Evolutionary conservation across 2,113 vertebrate genomes (phyloP).

Genomic region (Salvelinus fontinalis): DNA sequence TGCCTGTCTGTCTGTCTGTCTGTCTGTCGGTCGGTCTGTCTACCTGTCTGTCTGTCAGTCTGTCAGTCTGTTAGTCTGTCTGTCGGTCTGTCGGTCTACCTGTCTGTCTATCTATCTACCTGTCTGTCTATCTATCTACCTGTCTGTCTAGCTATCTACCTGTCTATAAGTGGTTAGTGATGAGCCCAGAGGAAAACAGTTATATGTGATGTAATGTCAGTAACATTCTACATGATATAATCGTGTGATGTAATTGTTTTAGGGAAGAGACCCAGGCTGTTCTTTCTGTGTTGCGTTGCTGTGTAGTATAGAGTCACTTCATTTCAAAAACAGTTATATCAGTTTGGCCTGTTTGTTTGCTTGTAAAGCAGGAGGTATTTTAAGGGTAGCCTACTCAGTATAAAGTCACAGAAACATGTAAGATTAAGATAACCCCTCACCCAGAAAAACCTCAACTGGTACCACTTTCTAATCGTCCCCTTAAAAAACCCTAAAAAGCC

Average conservation of each 20-base stretch:
- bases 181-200: not conserved
- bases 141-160: no score
- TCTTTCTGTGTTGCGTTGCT: not conserved
- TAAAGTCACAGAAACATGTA: no score
- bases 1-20: not conserved
- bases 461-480: no score
- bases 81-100: not conserved
- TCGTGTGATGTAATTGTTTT: constrained; percentile 1
- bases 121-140: not conserved
- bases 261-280: not conserved
- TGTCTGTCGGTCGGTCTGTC: not conserved
- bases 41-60: constrained; percentile 1
- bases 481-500: not conserved
- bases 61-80: not conserved
- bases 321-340: no score
- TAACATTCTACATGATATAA: constrained; percentile 4
- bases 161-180: not conserved
- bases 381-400: no score
- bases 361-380: no score
- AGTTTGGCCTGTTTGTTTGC: no score
- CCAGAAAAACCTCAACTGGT: no score
- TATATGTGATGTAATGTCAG: constrained; percentile 4
- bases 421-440: no score
- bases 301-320: no score
- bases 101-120: not conserved